These are phyloP conservation scores for Hermatobates lingyangjiaoensis DNA, from an alignment of 1,140 invertebrate species.

Conservation along the genomic window DNA sequence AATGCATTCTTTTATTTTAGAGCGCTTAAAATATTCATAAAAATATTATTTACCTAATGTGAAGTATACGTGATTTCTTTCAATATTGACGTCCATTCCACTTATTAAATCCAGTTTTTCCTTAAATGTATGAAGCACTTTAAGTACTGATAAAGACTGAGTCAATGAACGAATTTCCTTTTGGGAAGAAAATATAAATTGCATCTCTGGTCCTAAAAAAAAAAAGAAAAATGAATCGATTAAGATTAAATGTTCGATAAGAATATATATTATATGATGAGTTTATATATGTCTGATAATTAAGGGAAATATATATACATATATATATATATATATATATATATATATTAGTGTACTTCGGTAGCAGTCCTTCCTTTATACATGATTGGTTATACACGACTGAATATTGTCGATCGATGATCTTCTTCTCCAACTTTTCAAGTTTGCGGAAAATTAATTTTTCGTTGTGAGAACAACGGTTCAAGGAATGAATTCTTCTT, in stretches of 20 bases:
- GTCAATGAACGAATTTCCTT: conserved; percentile 16
- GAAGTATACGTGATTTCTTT: conserved; percentile 17
- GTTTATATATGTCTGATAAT: neutral
- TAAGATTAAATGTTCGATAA: neutral
- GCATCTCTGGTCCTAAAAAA: conserved; percentile 18
- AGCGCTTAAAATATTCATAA: conserved; percentile 32
- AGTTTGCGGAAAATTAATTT: too few species aligned
- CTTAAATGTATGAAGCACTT: conserved; percentile 13
- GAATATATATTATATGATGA: neutral
- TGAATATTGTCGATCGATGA: too few species aligned
- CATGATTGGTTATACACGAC: neutral
- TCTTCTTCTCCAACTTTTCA: too few species aligned
- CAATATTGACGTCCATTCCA: conserved; percentile 19
- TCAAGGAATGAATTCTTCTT: too few species aligned
- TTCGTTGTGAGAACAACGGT: too few species aligned
- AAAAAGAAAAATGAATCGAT: neutral
- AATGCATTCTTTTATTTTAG: conserved; percentile 35
- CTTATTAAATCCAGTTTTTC: conserved; percentile 12
- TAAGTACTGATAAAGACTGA: conserved; percentile 11
- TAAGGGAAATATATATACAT: neutral
- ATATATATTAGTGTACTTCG: neutral
- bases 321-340: neutral
- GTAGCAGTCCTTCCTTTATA: neutral
- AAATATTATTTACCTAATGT: conserved; percentile 30
- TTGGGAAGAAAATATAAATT: conserved; percentile 13